Percentiles rank a stretch among this genome's conserved stretches.
These are phyloP conservation scores for Lamproptera curius DNA, from an alignment of 2,888 invertebrate genomes.

Conservation along the genomic window DNA sequence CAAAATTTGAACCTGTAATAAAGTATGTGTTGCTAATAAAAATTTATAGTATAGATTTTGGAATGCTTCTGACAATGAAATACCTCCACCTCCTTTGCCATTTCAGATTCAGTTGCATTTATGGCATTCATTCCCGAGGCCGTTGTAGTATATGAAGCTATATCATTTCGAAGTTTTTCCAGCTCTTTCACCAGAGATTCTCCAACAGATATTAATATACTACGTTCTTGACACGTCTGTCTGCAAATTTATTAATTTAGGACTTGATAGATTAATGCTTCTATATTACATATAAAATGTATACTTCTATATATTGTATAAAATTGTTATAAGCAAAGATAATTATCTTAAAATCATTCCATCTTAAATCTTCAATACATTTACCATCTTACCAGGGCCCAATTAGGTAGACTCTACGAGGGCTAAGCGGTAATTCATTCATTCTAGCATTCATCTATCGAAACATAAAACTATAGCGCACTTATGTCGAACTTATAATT, in stretches of 20 bases:
- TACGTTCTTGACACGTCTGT: conserved; percentile 51
- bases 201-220: conserved; percentile 51
- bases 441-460: too few relatives aligned
- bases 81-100: conserved; percentile 46
- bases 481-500: too few relatives aligned
- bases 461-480: too few relatives aligned
- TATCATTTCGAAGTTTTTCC: conserved; percentile 52
- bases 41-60: too few relatives aligned
- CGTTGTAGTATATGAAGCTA: conserved; percentile 39
- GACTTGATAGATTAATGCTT: neutral
- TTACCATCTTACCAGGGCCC: too few relatives aligned
- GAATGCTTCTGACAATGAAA: too few relatives aligned
- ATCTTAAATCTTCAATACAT: too few relatives aligned
- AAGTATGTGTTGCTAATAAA: too few relatives aligned
- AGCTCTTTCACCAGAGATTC: conserved; percentile 62
- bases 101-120: conserved; percentile 38
- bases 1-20: too few relatives aligned
- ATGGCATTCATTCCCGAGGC: conserved; percentile 40
- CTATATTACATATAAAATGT: neutral
- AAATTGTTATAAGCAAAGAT: neutral
- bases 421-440: too few relatives aligned
- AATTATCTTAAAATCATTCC: too few relatives aligned
- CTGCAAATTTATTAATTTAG: conserved; percentile 31
- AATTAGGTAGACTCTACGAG: too few relatives aligned
- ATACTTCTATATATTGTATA: neutral